phyloP scores from a whole-genome alignment of 2,113 vertebrate species.

The Sturnus vulgaris region DNA sequence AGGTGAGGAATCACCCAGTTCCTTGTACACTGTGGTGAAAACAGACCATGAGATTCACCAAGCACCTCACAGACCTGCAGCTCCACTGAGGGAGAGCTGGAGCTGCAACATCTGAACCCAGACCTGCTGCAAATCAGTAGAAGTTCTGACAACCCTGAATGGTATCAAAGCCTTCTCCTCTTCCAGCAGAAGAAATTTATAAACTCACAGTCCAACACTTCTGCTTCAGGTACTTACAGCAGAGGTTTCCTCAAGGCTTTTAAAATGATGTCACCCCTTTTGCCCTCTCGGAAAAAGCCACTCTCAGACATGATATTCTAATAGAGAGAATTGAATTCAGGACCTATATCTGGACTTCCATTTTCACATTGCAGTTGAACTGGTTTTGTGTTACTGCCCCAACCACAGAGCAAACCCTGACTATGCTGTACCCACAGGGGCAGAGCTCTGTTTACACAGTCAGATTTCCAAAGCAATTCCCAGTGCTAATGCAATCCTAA shows the following conservation, averaged over 20 bases:
- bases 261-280: neutral
- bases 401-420: neutral
- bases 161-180: neutral
- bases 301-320: neutral
- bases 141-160: neutral
- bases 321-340: neutral
- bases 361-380: neutral
- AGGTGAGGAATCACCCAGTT: neutral
- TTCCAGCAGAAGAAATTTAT: neutral
- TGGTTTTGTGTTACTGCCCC: neutral
- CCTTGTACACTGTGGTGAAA: rapidly evolving
- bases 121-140: neutral
- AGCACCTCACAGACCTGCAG: neutral
- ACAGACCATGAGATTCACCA: neutral
- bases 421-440: neutral
- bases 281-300: neutral
- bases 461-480: neutral
- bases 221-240: neutral
- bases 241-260: neutral
- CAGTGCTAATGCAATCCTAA: neutral
- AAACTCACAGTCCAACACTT: neutral
- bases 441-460: neutral
- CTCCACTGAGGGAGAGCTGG: neutral
- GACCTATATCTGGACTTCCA: neutral
- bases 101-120: neutral